Conservation (phyloP, 1,140 invertebrate species). For the Caenorhabditis tropicalis region DNA sequence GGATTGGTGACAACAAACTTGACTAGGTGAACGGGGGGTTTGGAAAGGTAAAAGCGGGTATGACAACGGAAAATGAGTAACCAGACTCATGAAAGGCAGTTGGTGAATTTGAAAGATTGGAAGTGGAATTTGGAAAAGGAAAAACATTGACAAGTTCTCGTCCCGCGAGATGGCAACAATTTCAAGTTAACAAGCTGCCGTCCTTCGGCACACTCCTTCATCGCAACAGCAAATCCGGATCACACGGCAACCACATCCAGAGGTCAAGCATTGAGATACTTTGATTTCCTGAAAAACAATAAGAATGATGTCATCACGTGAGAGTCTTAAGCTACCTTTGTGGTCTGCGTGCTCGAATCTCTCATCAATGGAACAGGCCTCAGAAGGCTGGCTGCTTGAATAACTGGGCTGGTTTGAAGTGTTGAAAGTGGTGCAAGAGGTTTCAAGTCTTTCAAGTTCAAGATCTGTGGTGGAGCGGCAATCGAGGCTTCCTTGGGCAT, state of each 20-base stretch:
- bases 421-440: slow-evolving; percentile 12
- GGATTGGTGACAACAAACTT: background rate
- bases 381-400: background rate
- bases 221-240: slow-evolving; percentile 51
- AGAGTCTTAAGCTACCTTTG: background rate
- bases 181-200: background rate
- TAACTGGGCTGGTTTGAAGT: slow-evolving; percentile 7
- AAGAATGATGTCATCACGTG: slow-evolving; percentile 36
- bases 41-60: slow-evolving; percentile 38
- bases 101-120: background rate
- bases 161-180: background rate
- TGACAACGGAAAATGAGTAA: slow-evolving; percentile 28
- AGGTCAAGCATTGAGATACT: slow-evolving; percentile 49
- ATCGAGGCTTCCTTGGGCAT: slow-evolving; percentile 26
- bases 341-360: slow-evolving; percentile 3
- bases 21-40: slow-evolving; percentile 2
- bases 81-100: slow-evolving; percentile 40
- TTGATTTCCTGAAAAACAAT: slow-evolving; percentile 53
- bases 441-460: slow-evolving; percentile 21
- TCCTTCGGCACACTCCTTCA: slow-evolving; percentile 35
- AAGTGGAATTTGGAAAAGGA: background rate
- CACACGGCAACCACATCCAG: slow-evolving; percentile 49
- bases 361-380: background rate
- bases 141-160: background rate
- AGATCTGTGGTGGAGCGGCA: background rate